Percentiles rank a stretch among this genome's conserved stretches.
phyloP scores from a whole-genome alignment of 2,888 invertebrate species.

The Plebejus anna region DNA sequence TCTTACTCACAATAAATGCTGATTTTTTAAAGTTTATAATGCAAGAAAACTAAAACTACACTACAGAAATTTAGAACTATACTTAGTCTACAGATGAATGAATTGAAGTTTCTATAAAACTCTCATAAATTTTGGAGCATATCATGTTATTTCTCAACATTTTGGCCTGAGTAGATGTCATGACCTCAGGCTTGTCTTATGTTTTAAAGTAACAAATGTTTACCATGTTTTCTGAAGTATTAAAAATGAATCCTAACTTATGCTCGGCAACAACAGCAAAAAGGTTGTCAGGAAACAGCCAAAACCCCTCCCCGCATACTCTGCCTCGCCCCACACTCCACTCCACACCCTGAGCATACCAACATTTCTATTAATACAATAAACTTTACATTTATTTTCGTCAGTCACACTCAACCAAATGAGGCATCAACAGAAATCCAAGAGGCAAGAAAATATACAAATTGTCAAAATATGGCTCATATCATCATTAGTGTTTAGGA shows the following conservation, averaged over 20 bases:
- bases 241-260: constrained; percentile 79
- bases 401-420: constrained; percentile 1
- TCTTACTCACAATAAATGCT: constrained; percentile 11
- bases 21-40: background rate
- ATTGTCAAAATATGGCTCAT: background rate
- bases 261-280: constrained; percentile 76
- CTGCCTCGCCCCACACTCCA: constrained; percentile 63
- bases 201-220: background rate
- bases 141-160: background rate
- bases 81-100: background rate
- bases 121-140: background rate
- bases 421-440: background rate
- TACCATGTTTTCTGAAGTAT: constrained; percentile 66
- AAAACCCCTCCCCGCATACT: constrained; percentile 69
- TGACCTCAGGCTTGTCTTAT: background rate
- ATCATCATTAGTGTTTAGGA: background rate
- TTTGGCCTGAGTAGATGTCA: constrained; percentile 15
- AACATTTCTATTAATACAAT: constrained; percentile 65
- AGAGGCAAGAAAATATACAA: background rate
- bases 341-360: constrained; percentile 78
- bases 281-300: constrained; percentile 77
- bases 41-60: constrained; percentile 1
- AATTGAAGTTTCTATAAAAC: background rate
- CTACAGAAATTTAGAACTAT: constrained; percentile 3
- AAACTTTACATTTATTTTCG: constrained; percentile 38